Conservation (phyloP, 2,888 invertebrate species). For the Pycnomerus fuliginosus region DNA sequence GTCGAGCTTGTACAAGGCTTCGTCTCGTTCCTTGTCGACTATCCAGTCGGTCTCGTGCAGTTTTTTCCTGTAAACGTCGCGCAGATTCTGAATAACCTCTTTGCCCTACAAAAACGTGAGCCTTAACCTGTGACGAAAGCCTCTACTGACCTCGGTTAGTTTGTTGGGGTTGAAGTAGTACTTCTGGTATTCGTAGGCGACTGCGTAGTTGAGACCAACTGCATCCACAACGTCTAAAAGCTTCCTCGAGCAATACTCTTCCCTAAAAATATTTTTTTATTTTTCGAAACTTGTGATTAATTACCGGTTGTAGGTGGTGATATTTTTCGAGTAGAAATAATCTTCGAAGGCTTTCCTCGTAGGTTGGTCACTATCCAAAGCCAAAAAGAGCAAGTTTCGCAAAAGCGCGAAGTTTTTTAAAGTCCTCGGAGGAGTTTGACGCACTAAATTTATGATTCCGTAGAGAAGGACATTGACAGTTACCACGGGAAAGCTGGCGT, state of each 20-base stretch:
- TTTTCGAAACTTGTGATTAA: not conserved
- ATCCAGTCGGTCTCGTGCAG: constrained; percentile 56
- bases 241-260: constrained; percentile 49
- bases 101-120: constrained; percentile 33
- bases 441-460: constrained; percentile 44
- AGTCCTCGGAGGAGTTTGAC: constrained; percentile 35
- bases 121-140: constrained; percentile 4
- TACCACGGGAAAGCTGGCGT: constrained; percentile 36
- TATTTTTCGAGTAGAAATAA: constrained; percentile 36
- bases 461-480: constrained; percentile 37
- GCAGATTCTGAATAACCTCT: constrained; percentile 52
- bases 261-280: constrained; percentile 29
- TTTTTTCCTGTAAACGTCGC: constrained; percentile 52
- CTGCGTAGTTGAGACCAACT: constrained; percentile 44
- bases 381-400: constrained; percentile 44
- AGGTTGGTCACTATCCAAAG: constrained; percentile 44
- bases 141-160: constrained; percentile 36
- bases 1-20: constrained; percentile 54
- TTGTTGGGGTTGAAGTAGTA: constrained; percentile 45
- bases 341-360: constrained; percentile 41
- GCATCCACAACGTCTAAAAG: constrained; percentile 39
- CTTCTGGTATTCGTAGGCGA: constrained; percentile 45
- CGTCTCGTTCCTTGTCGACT: constrained; percentile 53
- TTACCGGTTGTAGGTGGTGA: constrained; percentile 37
- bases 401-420: constrained; percentile 47